Evolutionary conservation across 2,888 invertebrate species (phyloP).

Genomic region (Odontomyia ornata): DNA sequence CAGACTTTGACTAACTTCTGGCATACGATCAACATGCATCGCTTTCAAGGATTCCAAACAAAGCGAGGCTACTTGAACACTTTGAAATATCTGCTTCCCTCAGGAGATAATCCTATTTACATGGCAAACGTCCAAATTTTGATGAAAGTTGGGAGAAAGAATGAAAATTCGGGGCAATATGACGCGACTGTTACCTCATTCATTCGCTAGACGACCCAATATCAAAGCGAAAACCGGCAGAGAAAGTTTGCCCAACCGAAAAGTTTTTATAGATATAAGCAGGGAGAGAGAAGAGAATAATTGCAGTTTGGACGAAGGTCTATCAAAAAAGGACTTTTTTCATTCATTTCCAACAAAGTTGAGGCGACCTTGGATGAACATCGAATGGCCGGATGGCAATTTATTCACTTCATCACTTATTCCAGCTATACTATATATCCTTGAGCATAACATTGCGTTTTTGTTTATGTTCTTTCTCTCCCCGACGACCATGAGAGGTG

Average conservation of each 20-base stretch:
- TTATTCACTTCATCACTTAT: neutral
- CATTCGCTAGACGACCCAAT: neutral
- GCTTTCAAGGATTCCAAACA: neutral
- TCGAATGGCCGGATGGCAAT: neutral
- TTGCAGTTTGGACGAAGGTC: slow-evolving; percentile 15
- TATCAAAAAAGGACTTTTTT: neutral
- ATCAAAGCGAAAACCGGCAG: neutral
- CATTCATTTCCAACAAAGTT: neutral
- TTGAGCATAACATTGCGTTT: neutral
- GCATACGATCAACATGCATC: neutral
- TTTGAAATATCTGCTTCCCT: slow-evolving; percentile 3
- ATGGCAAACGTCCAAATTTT: neutral
- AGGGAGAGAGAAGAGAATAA: neutral
- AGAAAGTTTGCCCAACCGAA: slow-evolving; percentile 6
- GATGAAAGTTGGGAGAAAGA: neutral
- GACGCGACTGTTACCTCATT: no score
- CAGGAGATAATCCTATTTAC: slow-evolving; percentile 29
- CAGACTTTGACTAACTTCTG: neutral
- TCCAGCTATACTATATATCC: neutral
- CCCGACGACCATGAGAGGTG: neutral
- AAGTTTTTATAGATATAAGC: no score
- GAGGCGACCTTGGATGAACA: neutral
- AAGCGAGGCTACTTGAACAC: neutral
- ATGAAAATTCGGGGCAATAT: no score
- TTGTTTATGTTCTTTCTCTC: neutral